Base-by-base conservation (phyloP, 2,888 invertebrate genomes). In the Drosophila atripex region DNA sequence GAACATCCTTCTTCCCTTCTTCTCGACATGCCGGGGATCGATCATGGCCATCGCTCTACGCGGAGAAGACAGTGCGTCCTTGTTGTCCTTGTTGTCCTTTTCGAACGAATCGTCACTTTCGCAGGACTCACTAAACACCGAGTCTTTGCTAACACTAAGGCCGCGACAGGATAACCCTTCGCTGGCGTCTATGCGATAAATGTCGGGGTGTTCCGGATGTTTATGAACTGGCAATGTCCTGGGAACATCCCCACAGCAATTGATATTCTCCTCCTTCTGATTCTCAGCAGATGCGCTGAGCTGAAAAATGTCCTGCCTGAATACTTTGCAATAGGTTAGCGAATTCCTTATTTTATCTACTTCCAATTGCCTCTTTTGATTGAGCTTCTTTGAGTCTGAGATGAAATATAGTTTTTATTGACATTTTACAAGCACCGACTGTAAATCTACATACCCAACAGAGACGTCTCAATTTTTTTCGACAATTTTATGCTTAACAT, bases 1-100 rank as follows among this genome's bases (percentile, higher is more conserved):
- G 7, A 78, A 77, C 9, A 77, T 25, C 6, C 56, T 54, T 3
- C 38, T 49, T 5, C 78, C 71, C 2, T 18, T 45, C 2, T 16
- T 30, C 7, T 16, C 18, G 38, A 78, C 68, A 7, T 46, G 43
- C 14, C 3, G 12, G 9, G 50, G 38, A 59, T 61, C 23, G 30
- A 1, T 0, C 28, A 11, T 11, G 8, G 23, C 0, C 4, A 0
- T 7, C 9, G 6, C 2, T 11, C 11, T 11, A 7, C 11, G 16
- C 21, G 12, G 7, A 6, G 14, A n/a, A 6, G 2, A 5, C 1
- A 0, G 11, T 7, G 11, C 11, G 7, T 16, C 7, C 4, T 35
- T 11, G 7, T 9, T 16, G 7, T 16, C 7, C 4, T 35, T 11
- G 7, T 9, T 16, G 0, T 14, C 28, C 6, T 18, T 38, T 3